A percentile compares a stretch with the other conserved stretches of the same genome.
phyloP scores from a whole-genome alignment of 2,797 vertebrate genomes.

The Xyrichtys novacula region DNA sequence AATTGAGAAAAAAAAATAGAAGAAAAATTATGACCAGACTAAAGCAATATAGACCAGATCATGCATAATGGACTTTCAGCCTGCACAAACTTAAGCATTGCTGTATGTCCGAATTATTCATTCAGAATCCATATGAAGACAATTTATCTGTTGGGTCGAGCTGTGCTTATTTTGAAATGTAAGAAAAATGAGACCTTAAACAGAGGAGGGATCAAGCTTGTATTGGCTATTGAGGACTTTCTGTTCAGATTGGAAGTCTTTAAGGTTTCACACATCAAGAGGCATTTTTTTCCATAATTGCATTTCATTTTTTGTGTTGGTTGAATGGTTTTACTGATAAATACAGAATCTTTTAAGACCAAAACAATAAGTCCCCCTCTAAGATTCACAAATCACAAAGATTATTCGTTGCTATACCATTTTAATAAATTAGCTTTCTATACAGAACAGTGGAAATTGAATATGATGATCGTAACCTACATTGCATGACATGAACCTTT shows the following conservation, averaged over 20 bases:
- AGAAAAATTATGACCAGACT: neutral
- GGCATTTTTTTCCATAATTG: slow-evolving; percentile 32
- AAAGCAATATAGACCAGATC: too few species aligned
- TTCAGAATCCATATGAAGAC: slow-evolving; percentile 11
- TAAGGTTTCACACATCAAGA: slow-evolving; percentile 48
- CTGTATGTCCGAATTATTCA: slow-evolving; percentile 6
- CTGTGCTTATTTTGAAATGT: slow-evolving; percentile 9
- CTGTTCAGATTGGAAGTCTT: slow-evolving; percentile 48
- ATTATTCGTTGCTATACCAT: neutral
- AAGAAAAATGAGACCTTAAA: slow-evolving; percentile 40
- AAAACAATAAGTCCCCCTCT: neutral
- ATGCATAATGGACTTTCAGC: neutral
- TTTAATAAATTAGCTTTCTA: neutral
- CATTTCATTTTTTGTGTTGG: slow-evolving; percentile 27
- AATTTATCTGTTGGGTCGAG: slow-evolving; percentile 6
- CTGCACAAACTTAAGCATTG: neutral
- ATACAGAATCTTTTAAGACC: neutral
- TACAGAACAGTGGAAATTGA: neutral
- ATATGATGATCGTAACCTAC: neutral
- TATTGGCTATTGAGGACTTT: slow-evolving; percentile 35
- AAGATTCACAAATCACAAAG: neutral
- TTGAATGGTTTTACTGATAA: slow-evolving; percentile 21
- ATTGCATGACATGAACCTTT: neutral
- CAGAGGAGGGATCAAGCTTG: slow-evolving; percentile 33
- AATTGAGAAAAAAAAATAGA: neutral